Base-by-base conservation (phyloP, 2,888 invertebrate genomes). In the Drosophila maculinotata region DNA sequence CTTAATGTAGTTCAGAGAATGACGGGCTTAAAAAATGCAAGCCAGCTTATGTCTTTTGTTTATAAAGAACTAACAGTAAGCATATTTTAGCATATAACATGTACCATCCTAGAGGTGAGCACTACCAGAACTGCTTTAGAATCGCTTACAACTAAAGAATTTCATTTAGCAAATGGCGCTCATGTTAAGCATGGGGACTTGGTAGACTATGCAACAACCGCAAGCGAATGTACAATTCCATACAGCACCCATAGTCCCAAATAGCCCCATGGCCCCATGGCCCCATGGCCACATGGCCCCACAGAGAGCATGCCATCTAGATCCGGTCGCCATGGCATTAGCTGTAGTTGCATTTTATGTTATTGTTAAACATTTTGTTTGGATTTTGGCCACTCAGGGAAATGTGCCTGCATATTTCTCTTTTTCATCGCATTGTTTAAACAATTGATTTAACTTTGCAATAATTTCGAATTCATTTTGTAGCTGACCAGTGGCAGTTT, bases 101-200 rank as follows among this genome's bases (percentile, higher is more conserved):
- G 33, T 15, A 9, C 10, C 41, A 38, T 15, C 9, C 31, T 49
- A n/a, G n/a, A n/a, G n/a, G n/a, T n/a, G n/a, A n/a, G 38, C 6
- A 12, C 8, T 23, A 20, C 14, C 30, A 1, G 8, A 28, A 44
- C 20, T 30, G 31, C 31, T 51, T 41, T 30, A 47, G 45, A 53
- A 71, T 35, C 53, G 49, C 66, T 48, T 74, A 38, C 54, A 47
- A 41, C 47, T 42, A 28, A 44, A 30, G 53, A 65, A 77, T 79
- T 81, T 77, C 58, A 77, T 81, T 77, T 75, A 15, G 57, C 53
- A 77, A 82, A 79, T 74, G 60, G 75, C 41, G 47, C 57, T 51
- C 65, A 47, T 62, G 57, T 38, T 35, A 20, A 26, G 45, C 26
- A 15, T 17, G 7, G 58, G 44, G 26, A 38, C 44, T 65, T 36